These are phyloP conservation scores for Euthynnus affinis DNA, from an alignment of 2,797 vertebrate species.

Conservation along the genomic window DNA sequence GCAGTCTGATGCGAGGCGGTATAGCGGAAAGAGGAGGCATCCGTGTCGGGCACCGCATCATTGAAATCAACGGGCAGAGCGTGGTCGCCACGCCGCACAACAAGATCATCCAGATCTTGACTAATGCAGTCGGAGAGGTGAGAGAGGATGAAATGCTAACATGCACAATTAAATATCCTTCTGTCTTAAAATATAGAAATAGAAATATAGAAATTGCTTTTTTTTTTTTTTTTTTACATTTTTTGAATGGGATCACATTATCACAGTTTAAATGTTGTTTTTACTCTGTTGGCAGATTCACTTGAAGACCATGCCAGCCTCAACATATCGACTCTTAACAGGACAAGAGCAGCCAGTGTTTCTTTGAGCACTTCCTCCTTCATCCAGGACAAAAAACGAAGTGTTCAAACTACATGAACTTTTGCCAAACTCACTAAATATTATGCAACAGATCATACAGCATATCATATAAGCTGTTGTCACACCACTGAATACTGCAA, in stretches of 20 bases:
- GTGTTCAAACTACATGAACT: conserved; percentile 56
- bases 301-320: conserved; percentile 97
- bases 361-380: conserved; percentile 83
- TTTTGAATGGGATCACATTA: background rate
- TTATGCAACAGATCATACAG: conserved; percentile 70
- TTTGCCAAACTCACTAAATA: conserved; percentile 23
- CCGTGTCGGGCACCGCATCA: conserved; percentile 96
- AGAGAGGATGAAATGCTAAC: conserved; percentile 8
- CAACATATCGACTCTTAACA: conserved; percentile 95
- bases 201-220: background rate
- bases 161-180: background rate
- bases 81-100: conserved; percentile 94
- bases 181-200: too few relatives aligned
- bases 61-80: conserved; percentile 97
- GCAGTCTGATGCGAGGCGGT: conserved; percentile 96
- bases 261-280: background rate
- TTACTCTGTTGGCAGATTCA: conserved; percentile 87
- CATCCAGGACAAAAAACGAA: conserved; percentile 33
- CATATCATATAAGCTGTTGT: conserved; percentile 52
- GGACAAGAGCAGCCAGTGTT: conserved; percentile 96
- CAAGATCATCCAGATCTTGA: conserved; percentile 94
- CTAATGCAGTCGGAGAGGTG: conserved; percentile 92
- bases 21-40: conserved; percentile 96
- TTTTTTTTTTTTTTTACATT: background rate
- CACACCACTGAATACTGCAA: conserved; percentile 48